Evolutionary conservation across 92 coral and sea anemone genomes (phyloP).

Genomic region (Porites evermanni): DNA sequence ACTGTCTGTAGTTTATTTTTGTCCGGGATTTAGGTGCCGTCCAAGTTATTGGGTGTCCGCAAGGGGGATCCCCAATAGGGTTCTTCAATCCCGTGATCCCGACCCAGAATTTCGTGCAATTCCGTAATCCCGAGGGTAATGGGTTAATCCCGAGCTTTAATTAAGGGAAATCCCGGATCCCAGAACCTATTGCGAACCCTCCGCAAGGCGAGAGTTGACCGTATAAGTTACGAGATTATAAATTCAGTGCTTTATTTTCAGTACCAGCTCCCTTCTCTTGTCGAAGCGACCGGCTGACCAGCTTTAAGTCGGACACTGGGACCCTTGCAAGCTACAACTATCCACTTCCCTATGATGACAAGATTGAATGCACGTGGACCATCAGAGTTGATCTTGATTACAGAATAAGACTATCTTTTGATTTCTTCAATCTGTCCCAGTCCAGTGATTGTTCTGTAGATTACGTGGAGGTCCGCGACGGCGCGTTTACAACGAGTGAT

Average conservation of each 20-base stretch:
- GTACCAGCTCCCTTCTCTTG: conserved; percentile 67
- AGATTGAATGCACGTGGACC: conserved; percentile 18
- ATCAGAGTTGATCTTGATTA: conserved; percentile 30
- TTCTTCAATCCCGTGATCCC: too few relatives aligned
- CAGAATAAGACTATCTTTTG: conserved; percentile 45
- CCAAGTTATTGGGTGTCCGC: too few relatives aligned
- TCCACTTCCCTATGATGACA: conserved; percentile 54
- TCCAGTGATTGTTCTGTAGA: conserved; percentile 51
- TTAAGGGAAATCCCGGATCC: too few relatives aligned
- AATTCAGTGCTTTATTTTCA: conserved; percentile 15
- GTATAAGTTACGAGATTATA: not conserved
- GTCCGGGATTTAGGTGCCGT: too few relatives aligned
- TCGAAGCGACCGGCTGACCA: not conserved
- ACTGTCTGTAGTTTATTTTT: too few relatives aligned
- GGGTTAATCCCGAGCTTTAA: too few relatives aligned
- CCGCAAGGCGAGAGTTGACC: not conserved
- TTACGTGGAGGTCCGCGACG: conserved; percentile 62
- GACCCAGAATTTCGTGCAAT: too few relatives aligned
- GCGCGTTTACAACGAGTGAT: conserved; percentile 36
- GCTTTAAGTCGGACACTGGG: conserved; percentile 20
- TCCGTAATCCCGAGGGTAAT: too few relatives aligned
- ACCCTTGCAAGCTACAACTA: conserved; percentile 60
- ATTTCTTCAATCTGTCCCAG: conserved; percentile 44
- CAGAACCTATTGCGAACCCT: too few relatives aligned
- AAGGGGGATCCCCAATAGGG: too few relatives aligned